Evolutionary conservation across 2,888 invertebrate genomes (phyloP).

Genomic region (Electrophaes corylata): DNA sequence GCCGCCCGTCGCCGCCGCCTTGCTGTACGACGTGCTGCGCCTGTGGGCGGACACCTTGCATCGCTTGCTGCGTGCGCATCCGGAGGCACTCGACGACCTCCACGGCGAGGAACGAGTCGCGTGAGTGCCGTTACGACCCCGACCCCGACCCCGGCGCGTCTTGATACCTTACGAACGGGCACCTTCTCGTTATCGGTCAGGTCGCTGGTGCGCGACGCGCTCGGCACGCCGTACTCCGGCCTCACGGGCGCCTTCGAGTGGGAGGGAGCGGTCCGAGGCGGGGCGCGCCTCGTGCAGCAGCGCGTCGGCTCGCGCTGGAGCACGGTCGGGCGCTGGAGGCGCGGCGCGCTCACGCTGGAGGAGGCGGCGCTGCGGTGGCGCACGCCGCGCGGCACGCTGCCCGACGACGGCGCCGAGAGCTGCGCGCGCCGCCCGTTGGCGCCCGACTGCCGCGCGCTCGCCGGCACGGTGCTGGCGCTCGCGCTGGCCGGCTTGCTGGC

Average conservation of each 20-base stretch:
- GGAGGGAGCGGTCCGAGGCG: slow-evolving; percentile 42
- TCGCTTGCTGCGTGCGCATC: slow-evolving; percentile 46
- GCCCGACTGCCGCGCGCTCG: slow-evolving; percentile 85
- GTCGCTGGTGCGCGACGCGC: slow-evolving; percentile 49
- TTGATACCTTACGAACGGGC: too few relatives aligned
- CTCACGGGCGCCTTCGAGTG: slow-evolving; percentile 66
- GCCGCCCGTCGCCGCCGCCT: slow-evolving; percentile 57
- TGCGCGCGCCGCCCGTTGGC: slow-evolving; percentile 86
- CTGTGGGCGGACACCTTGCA: slow-evolving; percentile 62
- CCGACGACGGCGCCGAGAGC: slow-evolving; percentile 84
- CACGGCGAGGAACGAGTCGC: slow-evolving; percentile 54
- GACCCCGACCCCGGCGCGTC: too few relatives aligned
- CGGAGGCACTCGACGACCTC: slow-evolving; percentile 59
- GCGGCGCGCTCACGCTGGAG: slow-evolving; percentile 61
- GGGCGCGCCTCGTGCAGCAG: slow-evolving; percentile 82
- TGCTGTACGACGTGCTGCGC: slow-evolving; percentile 67
- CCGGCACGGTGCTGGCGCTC: slow-evolving; percentile 82
- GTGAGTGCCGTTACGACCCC: slow-evolving; percentile 35
- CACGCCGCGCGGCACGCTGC: slow-evolving; percentile 63
- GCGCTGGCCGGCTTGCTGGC: slow-evolving; percentile 51
- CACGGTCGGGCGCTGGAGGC: not conserved
- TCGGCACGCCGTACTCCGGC: slow-evolving; percentile 49
- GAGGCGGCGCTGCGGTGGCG: slow-evolving; percentile 87
- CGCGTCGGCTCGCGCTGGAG: slow-evolving; percentile 88
- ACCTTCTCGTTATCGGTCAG: too few relatives aligned